Evolutionary conservation across 2,113 vertebrate species (phyloP), one percentile per base, ranked within the genome.

Genomic region (Heterocephalus glaber): DNA sequence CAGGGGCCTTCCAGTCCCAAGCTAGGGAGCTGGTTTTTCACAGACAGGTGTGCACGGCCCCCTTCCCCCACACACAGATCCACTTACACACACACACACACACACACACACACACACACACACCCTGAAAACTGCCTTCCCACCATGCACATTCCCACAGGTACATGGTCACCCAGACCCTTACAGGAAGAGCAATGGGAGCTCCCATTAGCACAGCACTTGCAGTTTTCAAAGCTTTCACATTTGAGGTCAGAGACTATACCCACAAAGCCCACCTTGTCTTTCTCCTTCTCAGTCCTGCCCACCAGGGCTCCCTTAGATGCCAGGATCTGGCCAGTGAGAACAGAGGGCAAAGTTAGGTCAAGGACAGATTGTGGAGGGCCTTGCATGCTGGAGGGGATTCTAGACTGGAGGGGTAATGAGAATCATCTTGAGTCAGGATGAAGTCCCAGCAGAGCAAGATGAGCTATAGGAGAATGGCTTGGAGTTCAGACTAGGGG

Each of bases 11-110:
- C 87, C 68, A 52, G 92, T 83, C 65, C 56, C 76, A 79, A 74
- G 76, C 41, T 56, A 84, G 49, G 54, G 56, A 79, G 84, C 38
- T 82, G 86, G 60, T 33, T 82, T 89, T 84, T 90, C 86, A 84
- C 28, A 56, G 65, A 80, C 38, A 47, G 61, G n/a, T n/a, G 24
- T 60, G 1, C 70, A 26, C 35, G 30, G 38, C 38, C 30, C 41
- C 35, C 30, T n/a, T 72, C 60, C 54, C 70, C 35, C 44, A 91
- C 35, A 87, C 54, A 26, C 0, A 28, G 44, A 58, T 33, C 83
- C 24, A 56, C 81, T 54, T 83, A n/a, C 58, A 58, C 56, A 58
- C 14, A n/a, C 17, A 20, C 56, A 20, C 56, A 17, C 56, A 58
- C 56, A 58, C 14, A n/a, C 56, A 83, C 68, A 74, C 49, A 33